These are phyloP conservation scores for Zaprionus tsacasi DNA, from an alignment of 1,140 invertebrate genomes.

Conservation along the genomic window DNA sequence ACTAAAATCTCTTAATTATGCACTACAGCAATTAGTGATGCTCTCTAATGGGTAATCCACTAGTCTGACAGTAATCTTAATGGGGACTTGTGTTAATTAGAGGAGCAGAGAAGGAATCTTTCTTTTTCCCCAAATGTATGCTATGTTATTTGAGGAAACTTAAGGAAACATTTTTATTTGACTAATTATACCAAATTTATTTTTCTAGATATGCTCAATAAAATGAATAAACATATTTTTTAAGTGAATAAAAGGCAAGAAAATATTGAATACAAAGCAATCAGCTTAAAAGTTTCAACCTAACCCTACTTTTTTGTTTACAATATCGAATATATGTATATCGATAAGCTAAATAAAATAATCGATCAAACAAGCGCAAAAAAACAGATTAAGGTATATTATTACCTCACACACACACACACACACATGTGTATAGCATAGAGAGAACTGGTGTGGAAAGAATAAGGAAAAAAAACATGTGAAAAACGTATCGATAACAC, in stretches of 20 bases:
- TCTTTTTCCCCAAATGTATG: not conserved
- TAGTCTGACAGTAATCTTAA: not conserved
- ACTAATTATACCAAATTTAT: no score
- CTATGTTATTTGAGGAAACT: slow-evolving; percentile 1
- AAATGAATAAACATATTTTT: no score
- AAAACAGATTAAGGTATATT: not conserved
- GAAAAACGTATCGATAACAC: not conserved
- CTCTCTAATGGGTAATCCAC: not conserved
- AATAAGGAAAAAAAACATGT: not conserved
- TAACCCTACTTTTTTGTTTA: no score
- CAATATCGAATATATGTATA: not conserved
- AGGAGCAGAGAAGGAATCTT: not conserved
- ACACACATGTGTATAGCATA: not conserved
- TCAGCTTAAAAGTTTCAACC: no score
- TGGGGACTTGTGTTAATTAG: not conserved
- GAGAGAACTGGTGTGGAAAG: not conserved
- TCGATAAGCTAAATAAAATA: not conserved
- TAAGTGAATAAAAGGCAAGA: no score
- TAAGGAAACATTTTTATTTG: not conserved
- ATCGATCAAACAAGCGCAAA: not conserved
- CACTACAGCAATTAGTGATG: not conserved
- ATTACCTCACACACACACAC: not conserved
- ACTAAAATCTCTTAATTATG: not conserved
- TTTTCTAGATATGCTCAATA: no score
- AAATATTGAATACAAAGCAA: no score